A percentile compares a stretch with the other conserved stretches of the same genome.
Conservation (phyloP, 35 echinoderm and acorn worm species). For the Apostichopus californicus region DNA sequence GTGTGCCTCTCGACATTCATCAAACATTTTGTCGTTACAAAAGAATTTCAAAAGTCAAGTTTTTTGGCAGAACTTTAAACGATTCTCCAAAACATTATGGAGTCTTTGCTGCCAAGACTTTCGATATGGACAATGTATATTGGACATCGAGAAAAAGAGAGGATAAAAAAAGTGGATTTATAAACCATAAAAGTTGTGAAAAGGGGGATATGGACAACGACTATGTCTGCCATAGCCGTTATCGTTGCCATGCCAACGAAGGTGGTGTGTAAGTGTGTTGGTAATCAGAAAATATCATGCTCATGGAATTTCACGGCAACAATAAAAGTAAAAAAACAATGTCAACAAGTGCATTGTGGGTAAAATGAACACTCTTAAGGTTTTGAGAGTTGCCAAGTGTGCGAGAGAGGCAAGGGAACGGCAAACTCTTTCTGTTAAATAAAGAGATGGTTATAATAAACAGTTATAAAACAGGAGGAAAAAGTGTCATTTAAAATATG, state of each 20-base stretch:
- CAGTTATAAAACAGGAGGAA: neutral
- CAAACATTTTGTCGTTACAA: too few species aligned
- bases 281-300: constrained; percentile 35
- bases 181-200: neutral
- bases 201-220: neutral
- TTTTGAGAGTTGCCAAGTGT: neutral
- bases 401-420: constrained; percentile 42
- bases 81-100: too few species aligned
- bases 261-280: constrained; percentile 10
- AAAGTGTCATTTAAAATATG: neutral
- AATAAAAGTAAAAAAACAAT: neutral
- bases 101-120: neutral
- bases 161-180: neutral
- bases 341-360: constrained; percentile 53
- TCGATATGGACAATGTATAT: neutral
- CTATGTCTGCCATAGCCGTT: neutral
- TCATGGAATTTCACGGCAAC: constrained; percentile 47
- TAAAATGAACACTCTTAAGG: constrained; percentile 34
- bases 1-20: too few species aligned
- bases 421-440: constrained; percentile 27
- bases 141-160: neutral
- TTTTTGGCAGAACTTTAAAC: too few species aligned
- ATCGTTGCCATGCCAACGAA: constrained; percentile 36
- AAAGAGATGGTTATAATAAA: constrained; percentile 47
- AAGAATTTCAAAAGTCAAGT: too few species aligned